Evolutionary conservation across 2,113 vertebrate genomes (phyloP).

Genomic region (Sylvietta virens): DNA sequence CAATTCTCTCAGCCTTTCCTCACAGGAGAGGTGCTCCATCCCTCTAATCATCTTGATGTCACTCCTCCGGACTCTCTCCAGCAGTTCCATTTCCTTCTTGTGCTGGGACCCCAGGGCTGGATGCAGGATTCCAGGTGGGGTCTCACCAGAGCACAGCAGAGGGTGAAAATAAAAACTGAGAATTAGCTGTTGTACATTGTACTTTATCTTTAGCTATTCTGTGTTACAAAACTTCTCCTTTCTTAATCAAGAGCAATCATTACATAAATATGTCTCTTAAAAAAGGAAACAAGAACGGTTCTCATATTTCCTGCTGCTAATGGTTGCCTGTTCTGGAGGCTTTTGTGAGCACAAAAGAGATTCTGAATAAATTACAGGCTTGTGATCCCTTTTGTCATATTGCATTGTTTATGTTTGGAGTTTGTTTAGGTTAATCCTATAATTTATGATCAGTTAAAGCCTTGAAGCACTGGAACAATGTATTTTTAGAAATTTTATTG

Average conservation of each 20-base stretch:
- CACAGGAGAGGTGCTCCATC: neutral
- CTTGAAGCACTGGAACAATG: neutral
- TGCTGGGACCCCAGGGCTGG: neutral
- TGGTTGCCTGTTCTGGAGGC: neutral
- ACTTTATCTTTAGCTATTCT: neutral
- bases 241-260: neutral
- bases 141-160: neutral
- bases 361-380: neutral
- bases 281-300: neutral
- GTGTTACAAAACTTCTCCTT: neutral
- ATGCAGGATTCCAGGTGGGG: neutral
- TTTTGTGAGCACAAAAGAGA: neutral
- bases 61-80: neutral
- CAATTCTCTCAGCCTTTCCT: neutral
- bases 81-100: neutral
- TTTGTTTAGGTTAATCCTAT: neutral
- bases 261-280: neutral
- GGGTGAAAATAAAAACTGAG: neutral
- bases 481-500: neutral
- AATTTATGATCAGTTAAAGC: neutral
- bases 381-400: neutral
- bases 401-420: neutral
- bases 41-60: neutral
- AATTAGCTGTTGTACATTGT: neutral
- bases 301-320: neutral